Base-by-base conservation (phyloP, 2,888 invertebrate species). In the Protonemura montana region DNA sequence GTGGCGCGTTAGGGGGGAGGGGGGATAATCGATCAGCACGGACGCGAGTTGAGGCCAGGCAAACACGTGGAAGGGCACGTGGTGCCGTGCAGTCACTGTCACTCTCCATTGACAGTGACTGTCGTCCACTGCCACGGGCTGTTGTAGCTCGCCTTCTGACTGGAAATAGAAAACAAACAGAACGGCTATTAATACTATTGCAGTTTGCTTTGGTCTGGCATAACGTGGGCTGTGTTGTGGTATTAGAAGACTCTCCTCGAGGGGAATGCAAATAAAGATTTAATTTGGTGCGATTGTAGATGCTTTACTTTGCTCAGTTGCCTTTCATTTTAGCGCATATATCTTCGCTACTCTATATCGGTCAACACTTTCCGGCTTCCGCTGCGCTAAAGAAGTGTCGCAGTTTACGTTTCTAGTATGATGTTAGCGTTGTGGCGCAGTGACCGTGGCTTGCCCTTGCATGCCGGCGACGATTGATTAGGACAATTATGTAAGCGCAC, bases 91-190 rank as follows among this genome's bases (percentile, higher is more conserved):
- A 21, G 41, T 81, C 21, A 35, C 13, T 84, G 59, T 87, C 85
- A 88, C 85, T 88, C 88, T 27, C 88, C 88, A 82, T 87, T 88
- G 76, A 87, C 87, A 16, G 87, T 88, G 85, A 88, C 88, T 13
- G 88, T 88, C 82, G 88, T 88, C 88, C 88, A 88, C 86, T 87
- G 87, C 88, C 88, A 88, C 76, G 88, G 88, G 86, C 88, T 88
- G 87, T 81, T 87, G 88, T 88, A 88, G 85, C 86, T 87, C 86
- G 86, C 26, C 87, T 88, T 88, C 88, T 88, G 87, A 87, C 88
- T 87, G 80, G 42, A 86, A 87, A 85, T 76, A 84, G 21, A 83
- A 26, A 27, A 28, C 28, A 29, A 3, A 21, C 59, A 21, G 59
- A 59, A 59, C 21, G 13, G 3, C 59, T 59, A 59, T 59, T 59